Base-by-base conservation (phyloP, 2,888 invertebrate genomes). In the Brachylomia viminalis region DNA sequence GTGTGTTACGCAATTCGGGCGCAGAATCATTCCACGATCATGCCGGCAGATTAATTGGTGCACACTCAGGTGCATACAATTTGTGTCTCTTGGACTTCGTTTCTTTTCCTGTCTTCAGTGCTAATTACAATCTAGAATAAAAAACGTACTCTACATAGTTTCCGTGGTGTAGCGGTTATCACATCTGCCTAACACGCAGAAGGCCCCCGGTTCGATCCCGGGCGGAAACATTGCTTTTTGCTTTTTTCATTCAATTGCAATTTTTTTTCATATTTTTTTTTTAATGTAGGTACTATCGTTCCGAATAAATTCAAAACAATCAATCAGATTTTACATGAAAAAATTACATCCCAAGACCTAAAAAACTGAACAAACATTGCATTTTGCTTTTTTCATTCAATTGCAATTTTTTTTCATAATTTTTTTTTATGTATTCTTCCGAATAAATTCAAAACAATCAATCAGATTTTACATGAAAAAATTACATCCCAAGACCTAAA, bases 181-280 rank as follows among this genome's bases (percentile, higher is more conserved):
- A 98, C 98, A 98, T 98, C 98, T 98, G 98, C 98, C 98, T 98
- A 98, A 98, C 98, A 98, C 98, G 98, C 98, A 98, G 98, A 98
- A 98, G 98, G 98, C 97, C 98, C 98, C 98, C 98, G 98, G 98
- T 98, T 98, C 98, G 98, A 98, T 97, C 98, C 98, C 98, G 98
- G 98, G 98, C 98, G 98, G 97, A 98, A 98, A 98, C 98, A 98
- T 90, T 87, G 2, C 15, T 86, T 91, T n/a, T 90, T 90, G 59
- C 1, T 20, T n/a, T 45, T n/a, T 74, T 73, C 5, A 15, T 59
- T 59, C 1, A 13, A 4, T 5, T 30, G 8, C 0, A 1, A 59
- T 73, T 49, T 47, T 73, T 6, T 38, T 38, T 5, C 38, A 38
- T 38, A 38, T 6, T 6, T 38, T 38, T 38, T 38, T 4, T 38